A percentile compares a stretch with the other conserved stretches of the same genome.
Evolutionary conservation across 1,140 invertebrate genomes (phyloP).

Genomic region (Panagrolaimus sp.): DNA sequence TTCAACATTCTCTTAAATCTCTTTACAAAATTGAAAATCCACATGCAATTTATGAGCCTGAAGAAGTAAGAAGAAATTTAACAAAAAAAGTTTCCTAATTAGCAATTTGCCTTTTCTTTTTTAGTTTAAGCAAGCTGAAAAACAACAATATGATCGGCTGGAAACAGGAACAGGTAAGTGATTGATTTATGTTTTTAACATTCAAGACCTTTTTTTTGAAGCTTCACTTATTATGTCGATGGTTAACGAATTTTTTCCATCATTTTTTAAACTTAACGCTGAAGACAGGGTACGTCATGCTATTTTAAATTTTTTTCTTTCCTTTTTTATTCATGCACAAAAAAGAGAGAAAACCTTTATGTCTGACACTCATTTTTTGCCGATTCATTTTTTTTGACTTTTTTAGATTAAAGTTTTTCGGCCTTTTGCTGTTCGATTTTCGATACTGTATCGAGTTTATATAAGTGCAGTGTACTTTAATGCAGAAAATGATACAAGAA

Average conservation of each 20-base stretch:
- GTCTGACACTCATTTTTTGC: too few relatives aligned
- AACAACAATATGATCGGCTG: neutral
- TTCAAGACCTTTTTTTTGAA: too few relatives aligned
- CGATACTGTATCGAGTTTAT: slow-evolving; percentile 11
- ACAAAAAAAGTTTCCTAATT: neutral
- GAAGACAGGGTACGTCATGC: slow-evolving; percentile 1
- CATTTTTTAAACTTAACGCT: slow-evolving; percentile 2
- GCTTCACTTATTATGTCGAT: neutral
- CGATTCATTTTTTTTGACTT: neutral
- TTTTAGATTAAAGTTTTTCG: slow-evolving; percentile 11
- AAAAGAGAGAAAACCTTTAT: too few relatives aligned
- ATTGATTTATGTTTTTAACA: too few relatives aligned
- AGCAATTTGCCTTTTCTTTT: neutral
- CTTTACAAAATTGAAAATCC: slow-evolving; percentile 12
- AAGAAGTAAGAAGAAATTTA: too few relatives aligned
- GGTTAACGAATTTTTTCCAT: slow-evolving; percentile 5
- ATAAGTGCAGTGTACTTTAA: slow-evolving; percentile 8
- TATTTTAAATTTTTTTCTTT: too few relatives aligned
- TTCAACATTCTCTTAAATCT: neutral
- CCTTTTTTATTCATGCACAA: too few relatives aligned
- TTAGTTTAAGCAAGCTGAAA: slow-evolving; percentile 7
- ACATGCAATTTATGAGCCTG: neutral
- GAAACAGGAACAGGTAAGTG: slow-evolving; percentile 6
- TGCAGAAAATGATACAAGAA: slow-evolving; percentile 4
- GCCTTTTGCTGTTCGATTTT: slow-evolving; percentile 8